phyloP scores from a whole-genome alignment of 1,140 invertebrate species.

The Mesaphorura yosii region DNA sequence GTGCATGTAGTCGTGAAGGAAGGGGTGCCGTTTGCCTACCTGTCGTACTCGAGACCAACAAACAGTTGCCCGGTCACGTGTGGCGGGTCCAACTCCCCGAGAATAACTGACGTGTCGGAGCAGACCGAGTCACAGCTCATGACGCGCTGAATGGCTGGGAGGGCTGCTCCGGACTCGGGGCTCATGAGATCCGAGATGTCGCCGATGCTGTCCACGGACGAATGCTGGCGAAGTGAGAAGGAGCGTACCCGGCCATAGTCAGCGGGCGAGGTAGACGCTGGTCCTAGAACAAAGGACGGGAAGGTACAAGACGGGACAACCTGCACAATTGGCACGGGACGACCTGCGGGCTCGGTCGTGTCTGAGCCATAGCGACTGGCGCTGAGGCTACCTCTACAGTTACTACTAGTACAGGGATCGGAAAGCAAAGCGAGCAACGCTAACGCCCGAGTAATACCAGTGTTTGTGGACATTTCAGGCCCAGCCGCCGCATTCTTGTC shows the following conservation, averaged over 20 bases:
- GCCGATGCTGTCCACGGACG: slow-evolving; percentile 26
- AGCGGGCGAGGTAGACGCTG: no score
- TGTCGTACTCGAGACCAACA: slow-evolving; percentile 64
- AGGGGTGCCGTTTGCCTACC: no score
- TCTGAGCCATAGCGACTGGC: no score
- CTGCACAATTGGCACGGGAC: background rate
- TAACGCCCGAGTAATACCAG: background rate
- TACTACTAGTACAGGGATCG: no score
- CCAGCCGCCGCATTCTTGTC: no score
- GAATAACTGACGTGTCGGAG: slow-evolving; percentile 63
- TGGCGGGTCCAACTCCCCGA: slow-evolving; percentile 54
- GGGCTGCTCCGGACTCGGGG: slow-evolving; percentile 32
- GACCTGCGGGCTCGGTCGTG: no score
- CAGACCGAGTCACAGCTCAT: slow-evolving; percentile 70
- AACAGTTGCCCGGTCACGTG: slow-evolving; percentile 61
- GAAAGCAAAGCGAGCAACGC: background rate
- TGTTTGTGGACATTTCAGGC: no score
- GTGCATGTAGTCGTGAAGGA: no score
- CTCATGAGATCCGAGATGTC: slow-evolving; percentile 23
- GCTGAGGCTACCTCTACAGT: no score
- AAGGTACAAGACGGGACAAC: background rate
- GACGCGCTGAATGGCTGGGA: slow-evolving; percentile 47
- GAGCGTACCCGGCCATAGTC: slow-evolving; percentile 20
- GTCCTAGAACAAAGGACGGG: background rate
- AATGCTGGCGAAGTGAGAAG: slow-evolving; percentile 25